phyloP scores from a whole-genome alignment of 2,888 invertebrate species.

The Synergus laeviventris region DNA sequence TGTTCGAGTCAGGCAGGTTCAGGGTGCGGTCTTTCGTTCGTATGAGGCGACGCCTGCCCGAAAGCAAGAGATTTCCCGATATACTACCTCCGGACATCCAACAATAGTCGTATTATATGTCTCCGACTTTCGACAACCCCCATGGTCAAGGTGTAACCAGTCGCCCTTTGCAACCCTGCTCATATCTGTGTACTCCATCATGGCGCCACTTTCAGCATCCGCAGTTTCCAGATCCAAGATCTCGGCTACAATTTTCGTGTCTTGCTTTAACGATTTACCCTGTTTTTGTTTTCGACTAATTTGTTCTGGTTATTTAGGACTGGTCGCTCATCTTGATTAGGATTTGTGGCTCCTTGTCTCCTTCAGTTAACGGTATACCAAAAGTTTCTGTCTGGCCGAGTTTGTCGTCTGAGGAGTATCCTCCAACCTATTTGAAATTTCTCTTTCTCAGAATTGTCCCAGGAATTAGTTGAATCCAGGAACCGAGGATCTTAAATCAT shows the following conservation, averaged over 20 bases:
- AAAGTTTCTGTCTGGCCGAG: background rate
- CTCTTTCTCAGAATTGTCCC: background rate
- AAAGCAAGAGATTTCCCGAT: slow-evolving; percentile 59
- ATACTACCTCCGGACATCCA: slow-evolving; percentile 45
- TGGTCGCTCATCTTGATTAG: slow-evolving; percentile 18
- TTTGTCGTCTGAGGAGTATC: too few relatives aligned
- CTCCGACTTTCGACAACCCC: slow-evolving; percentile 24
- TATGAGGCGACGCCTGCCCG: slow-evolving; percentile 55
- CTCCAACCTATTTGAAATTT: background rate
- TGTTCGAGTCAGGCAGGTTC: slow-evolving; percentile 52
- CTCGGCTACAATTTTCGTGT: slow-evolving; percentile 38
- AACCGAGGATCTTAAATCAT: background rate
- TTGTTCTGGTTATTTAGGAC: slow-evolving; percentile 15
- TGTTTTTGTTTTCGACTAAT: slow-evolving; percentile 36
- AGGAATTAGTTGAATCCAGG: background rate
- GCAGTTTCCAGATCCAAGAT: slow-evolving; percentile 36
- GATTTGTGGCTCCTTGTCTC: background rate
- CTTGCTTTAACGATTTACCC: slow-evolving; percentile 2
- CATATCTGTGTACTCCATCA: slow-evolving; percentile 46
- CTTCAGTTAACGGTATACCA: background rate
- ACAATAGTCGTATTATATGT: slow-evolving; percentile 2
- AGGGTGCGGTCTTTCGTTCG: slow-evolving; percentile 57
- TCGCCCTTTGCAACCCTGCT: slow-evolving; percentile 30
- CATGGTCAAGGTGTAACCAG: slow-evolving; percentile 29
- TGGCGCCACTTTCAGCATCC: slow-evolving; percentile 43